A percentile compares a stretch with the other conserved stretches of the same genome.
phyloP scores from a whole-genome alignment of 2,113 vertebrate species.

The Eulemur rufifrons region DNA sequence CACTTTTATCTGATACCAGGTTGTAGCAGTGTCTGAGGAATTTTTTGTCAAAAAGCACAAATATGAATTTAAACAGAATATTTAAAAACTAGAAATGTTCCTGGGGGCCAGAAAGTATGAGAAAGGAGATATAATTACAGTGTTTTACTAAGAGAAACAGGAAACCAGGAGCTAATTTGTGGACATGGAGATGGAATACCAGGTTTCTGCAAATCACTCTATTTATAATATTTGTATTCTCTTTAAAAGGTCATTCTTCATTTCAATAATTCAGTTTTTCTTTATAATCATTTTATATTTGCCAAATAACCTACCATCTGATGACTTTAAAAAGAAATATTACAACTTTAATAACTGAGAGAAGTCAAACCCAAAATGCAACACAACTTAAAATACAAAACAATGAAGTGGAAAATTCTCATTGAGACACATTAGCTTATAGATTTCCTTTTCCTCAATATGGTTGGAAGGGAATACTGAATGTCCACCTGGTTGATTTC shows the following conservation, averaged over 20 bases:
- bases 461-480: not conserved
- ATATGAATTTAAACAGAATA: slow-evolving; percentile 2
- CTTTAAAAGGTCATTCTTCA: not conserved
- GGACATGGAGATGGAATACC: not conserved
- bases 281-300: not conserved
- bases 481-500: not conserved
- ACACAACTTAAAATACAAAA: not conserved
- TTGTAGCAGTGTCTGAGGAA: not conserved
- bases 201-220: not conserved
- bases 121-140: not conserved
- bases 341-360: not conserved
- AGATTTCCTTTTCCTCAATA: not conserved
- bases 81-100: not conserved
- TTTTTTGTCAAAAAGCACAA: slow-evolving; percentile 12
- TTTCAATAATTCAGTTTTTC: slow-evolving; percentile 23
- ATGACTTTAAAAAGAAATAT: not conserved
- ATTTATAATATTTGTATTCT: not conserved
- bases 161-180: not conserved
- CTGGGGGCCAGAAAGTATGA: not conserved
- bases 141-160: not conserved
- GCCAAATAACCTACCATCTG: not conserved
- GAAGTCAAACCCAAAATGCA: not conserved
- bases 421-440: not conserved
- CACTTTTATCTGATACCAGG: not conserved
- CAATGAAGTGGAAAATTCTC: not conserved